Conservation (phyloP, 2,888 invertebrate genomes). For the Agrilus biguttatus region DNA sequence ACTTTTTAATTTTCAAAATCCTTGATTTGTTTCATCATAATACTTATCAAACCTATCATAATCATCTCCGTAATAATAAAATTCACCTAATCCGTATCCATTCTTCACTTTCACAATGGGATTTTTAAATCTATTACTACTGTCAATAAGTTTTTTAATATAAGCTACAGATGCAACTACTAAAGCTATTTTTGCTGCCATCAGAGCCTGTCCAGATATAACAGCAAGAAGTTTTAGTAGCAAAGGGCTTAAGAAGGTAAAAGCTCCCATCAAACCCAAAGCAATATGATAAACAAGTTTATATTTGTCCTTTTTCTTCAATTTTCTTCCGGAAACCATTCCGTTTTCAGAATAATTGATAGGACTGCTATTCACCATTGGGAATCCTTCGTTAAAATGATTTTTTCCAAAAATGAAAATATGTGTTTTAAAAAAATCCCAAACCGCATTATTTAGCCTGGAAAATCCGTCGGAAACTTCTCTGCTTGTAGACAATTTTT, state of each 20-base stretch:
- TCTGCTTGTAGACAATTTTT: conserved; percentile 10
- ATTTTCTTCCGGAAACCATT: background rate
- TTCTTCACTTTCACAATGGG: no score
- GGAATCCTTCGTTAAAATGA: background rate
- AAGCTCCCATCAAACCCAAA: conserved; percentile 26
- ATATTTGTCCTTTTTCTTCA: background rate
- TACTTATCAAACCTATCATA: no score
- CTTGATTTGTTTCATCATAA: no score
- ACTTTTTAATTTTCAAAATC: no score
- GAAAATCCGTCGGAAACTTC: conserved; percentile 11
- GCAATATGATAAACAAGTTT: conserved; percentile 16
- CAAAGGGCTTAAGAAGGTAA: conserved; percentile 55
- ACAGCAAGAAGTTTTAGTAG: conserved; percentile 54
- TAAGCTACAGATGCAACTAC: conserved; percentile 51
- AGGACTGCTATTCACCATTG: conserved; percentile 1
- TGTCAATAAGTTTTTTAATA: no score
- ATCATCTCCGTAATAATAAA: no score
- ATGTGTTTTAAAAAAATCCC: conserved; percentile 49
- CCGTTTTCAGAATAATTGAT: conserved; percentile 4
- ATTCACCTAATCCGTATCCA: no score
- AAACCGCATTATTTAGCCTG: conserved; percentile 38
- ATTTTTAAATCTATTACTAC: no score
- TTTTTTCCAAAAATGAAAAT: conserved; percentile 38
- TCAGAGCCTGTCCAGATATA: conserved; percentile 56
- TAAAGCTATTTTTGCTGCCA: conserved; percentile 58